Percentiles rank a stretch among this genome's conserved stretches.
Evolutionary conservation across 1,140 invertebrate species (phyloP).

Genomic region (Drosophila leontia): DNA sequence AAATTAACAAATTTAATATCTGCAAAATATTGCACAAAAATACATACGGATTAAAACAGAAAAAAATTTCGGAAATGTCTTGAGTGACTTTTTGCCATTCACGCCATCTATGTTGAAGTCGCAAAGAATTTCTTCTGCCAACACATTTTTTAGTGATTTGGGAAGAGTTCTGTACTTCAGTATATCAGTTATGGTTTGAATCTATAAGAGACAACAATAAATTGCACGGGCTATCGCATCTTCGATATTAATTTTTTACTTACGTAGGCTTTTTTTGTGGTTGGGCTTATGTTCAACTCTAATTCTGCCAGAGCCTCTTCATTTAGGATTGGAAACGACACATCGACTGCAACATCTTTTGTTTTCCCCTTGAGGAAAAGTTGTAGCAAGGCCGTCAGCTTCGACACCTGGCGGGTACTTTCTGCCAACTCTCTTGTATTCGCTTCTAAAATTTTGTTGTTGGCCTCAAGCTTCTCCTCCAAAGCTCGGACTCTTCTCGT

Average conservation of each 20-base stretch:
- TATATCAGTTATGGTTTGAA: neutral
- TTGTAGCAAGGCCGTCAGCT: conserved; percentile 2
- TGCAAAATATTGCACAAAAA: neutral
- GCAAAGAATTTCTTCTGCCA: conserved; percentile 1
- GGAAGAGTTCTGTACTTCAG: neutral
- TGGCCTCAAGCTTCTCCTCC: neutral
- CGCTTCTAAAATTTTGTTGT: neutral
- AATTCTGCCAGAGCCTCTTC: neutral
- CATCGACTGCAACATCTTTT: neutral
- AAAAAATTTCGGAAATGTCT: conserved; percentile 2
- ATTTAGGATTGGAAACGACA: neutral
- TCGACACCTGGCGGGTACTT: neutral
- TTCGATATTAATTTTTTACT: neutral
- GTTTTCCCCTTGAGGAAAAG: neutral
- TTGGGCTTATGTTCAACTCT: neutral
- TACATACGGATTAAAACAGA: conserved; percentile 1
- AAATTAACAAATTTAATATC: neutral
- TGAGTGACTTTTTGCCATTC: conserved; percentile 1
- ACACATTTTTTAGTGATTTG: neutral
- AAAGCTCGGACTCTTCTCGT: neutral
- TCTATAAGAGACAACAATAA: neutral
- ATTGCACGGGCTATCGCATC: neutral
- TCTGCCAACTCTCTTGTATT: neutral
- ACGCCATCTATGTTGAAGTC: conserved; percentile 3
- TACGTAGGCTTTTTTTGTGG: neutral